Percentiles rank a stretch among this genome's conserved stretches.
Conservation (phyloP, 2,113 vertebrate species). For the Etia nguti region DNA sequence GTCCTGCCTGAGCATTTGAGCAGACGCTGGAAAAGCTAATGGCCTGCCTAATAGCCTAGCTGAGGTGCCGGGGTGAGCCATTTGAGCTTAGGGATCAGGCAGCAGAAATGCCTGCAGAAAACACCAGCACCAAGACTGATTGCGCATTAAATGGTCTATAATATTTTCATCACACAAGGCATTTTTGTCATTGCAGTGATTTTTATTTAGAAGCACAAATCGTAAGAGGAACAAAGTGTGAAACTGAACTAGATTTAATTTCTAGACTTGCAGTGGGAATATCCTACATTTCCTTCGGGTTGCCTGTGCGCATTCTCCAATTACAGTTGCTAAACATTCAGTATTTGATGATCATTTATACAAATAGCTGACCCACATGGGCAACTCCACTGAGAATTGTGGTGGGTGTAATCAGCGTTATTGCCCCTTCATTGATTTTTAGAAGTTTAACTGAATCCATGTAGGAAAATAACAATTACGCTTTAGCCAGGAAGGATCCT, state of each 20-base stretch:
- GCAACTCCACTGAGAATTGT: neutral
- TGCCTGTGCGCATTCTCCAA: neutral
- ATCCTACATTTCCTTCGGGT: neutral
- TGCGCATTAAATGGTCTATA: slow-evolving; percentile 17
- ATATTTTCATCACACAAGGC: neutral
- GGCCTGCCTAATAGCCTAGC: slow-evolving; percentile 43
- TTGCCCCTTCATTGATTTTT: neutral
- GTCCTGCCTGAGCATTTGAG: slow-evolving; percentile 29
- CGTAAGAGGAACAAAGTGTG: neutral
- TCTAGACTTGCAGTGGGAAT: neutral
- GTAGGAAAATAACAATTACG: neutral
- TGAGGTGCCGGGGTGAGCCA: slow-evolving; percentile 19
- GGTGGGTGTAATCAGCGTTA: neutral
- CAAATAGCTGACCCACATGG: neutral
- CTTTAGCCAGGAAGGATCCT: neutral
- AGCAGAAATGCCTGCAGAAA: neutral
- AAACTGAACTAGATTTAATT: neutral
- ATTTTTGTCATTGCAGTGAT: slow-evolving; percentile 25
- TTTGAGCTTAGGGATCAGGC: slow-evolving; percentile 1
- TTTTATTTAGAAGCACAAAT: slow-evolving; percentile 16
- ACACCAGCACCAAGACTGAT: neutral
- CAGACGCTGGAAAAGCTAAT: slow-evolving; percentile 20
- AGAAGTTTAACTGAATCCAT: neutral
- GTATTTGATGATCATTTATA: neutral
- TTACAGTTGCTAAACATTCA: neutral